Base-by-base conservation (phyloP, 2,888 invertebrate species). In the Limnephilus marmoratus region DNA sequence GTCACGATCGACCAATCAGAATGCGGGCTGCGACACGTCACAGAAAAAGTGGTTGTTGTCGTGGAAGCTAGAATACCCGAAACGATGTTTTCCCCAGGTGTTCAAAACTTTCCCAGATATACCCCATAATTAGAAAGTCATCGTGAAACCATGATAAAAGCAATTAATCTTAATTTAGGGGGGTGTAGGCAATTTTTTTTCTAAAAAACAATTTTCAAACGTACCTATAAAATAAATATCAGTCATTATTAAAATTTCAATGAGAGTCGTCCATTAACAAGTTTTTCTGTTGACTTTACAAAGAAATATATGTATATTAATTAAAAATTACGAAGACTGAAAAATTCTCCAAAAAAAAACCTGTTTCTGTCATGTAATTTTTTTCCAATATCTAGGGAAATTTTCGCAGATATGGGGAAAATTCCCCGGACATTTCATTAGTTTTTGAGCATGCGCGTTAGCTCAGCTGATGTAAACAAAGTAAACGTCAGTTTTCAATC, bases 391-490 rank as follows among this genome's bases (percentile, higher is more conserved):
- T 53, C 5, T 68, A 68, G 9, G 24, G 24, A 68, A 68, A 68
- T 9, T 9, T 68, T 9, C n/a, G 2, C 24, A 68, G 7, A n/a
- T 5, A 7, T n/a, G 9, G n/a, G n/a, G n/a, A 68, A 68, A 68
- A 24, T 68, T 68, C 24, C 68, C 9, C 9, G 4, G 68, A 5
- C 9, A 68, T 68, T 24, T 24, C 68, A 24, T 68, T 45, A 45
- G 0, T 45, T 12, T 13, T 49, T 13, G 49, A 13, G 49, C 49
- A 92, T 92, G 92, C 92, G 92, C 92, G 34, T 12, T 90, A n/a
- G n/a, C 85, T 41, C 91, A 87, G 87, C 91, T 91, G 90, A 91
- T 92, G 92, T 92, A 92, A 92, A 92, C 92, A 92, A 92, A 92
- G 92, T 90, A 34, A 92, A 90, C 91, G 86, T 89, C 90, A 91